These are phyloP conservation scores for Malthinus flaveolus DNA, from an alignment of 2,888 invertebrate genomes.

Conservation along the genomic window DNA sequence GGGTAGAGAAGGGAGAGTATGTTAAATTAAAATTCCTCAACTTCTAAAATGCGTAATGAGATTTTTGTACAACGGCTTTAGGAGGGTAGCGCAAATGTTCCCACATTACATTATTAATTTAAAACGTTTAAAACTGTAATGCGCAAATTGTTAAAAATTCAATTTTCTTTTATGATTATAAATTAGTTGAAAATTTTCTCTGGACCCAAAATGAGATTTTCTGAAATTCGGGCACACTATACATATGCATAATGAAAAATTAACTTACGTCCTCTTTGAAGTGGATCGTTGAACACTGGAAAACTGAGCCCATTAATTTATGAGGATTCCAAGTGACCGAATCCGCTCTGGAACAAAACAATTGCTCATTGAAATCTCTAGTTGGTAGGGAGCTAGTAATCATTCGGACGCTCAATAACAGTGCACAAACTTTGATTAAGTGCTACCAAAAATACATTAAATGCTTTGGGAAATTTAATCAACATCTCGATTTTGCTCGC, in stretches of 20 bases:
- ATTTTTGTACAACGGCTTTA: neutral
- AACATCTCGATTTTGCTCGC: too few species aligned
- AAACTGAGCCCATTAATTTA: conserved; percentile 94
- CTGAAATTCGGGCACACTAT: neutral
- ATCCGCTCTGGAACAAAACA: conserved; percentile 73
- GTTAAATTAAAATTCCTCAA: conserved; percentile 17
- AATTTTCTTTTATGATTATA: conserved; percentile 5
- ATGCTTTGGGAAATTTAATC: neutral
- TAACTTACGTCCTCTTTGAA: conserved; percentile 90
- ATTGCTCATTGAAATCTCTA: too few species aligned
- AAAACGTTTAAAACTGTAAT: neutral
- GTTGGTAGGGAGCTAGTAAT: too few species aligned
- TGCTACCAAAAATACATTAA: too few species aligned
- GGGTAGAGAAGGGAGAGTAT: conserved; percentile 1
- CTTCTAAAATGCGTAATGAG: conserved; percentile 5
- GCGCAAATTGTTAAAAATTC: neutral
- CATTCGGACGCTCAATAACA: too few species aligned
- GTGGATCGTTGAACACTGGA: conserved; percentile 97
- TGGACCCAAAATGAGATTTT: neutral
- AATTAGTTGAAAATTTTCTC: neutral
- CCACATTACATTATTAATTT: conserved; percentile 1
- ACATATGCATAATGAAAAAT: too few species aligned
- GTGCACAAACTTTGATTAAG: too few species aligned
- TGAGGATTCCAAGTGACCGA: conserved; percentile 99
- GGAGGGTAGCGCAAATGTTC: neutral